Evolutionary conservation across 1,140 invertebrate genomes (phyloP), one percentile per base, ranked within the genome.

Genomic region (Lerema accius): DNA sequence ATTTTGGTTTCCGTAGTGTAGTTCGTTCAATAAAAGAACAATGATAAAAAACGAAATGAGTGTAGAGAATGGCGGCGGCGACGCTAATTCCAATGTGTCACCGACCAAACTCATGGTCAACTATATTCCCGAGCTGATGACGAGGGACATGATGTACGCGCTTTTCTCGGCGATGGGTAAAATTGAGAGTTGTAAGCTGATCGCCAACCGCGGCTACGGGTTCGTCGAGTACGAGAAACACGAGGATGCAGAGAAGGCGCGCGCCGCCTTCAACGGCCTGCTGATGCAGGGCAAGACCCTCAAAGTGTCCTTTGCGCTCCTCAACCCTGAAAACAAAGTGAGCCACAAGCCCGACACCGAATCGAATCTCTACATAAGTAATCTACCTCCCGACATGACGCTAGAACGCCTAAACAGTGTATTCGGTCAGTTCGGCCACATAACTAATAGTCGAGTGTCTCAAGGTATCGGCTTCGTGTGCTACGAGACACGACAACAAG

Each of bases 71-170:
- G 85, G 88, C 88, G 87, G 87, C 85, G 90, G 86, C 81, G 90
- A 88, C 88, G 87, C 85, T 67, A 86, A 81, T 76, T 82, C 77
- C 80, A 91, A 90, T 90, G 89, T 91, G 89, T 92, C 91, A 84
- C 84, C 84, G 69, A 92, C 91, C 66, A 92, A 92, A 83, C 89
- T 91, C 82, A 91, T 91, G 90, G 90, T 91, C 74, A 92, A 92
- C 76, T 92, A 91, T 76, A 91, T 91, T 65, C 90, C 91, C 13
- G 91, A 92, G 71, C 58, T 89, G 79, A 91, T 92, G 89, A 91
- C 86, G 69, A 85, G 86, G 46, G 90, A 92, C 49, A 91, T 89
- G 83, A 91, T 91, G 87, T 91, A 91, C 66, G 86, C 89, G 48
- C 80, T 91, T 53, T 92, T 92, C 78, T 89, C 87, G 15, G 87